phyloP scores from a whole-genome alignment of 2,888 invertebrate genomes.

The Escarpia spicata region DNA sequence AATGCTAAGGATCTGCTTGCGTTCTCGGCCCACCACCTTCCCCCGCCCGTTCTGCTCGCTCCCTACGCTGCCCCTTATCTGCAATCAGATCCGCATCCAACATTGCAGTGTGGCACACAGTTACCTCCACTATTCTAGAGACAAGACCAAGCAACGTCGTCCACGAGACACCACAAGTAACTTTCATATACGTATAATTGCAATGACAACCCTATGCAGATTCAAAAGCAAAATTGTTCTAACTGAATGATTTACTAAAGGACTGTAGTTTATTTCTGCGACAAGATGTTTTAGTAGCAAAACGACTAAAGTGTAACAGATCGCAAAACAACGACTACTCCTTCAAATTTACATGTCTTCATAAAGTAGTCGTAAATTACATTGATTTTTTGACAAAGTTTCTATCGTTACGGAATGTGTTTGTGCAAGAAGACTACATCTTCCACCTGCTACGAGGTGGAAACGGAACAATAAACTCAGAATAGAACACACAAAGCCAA shows the following conservation, averaged over 20 bases:
- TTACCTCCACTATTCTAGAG: not conserved
- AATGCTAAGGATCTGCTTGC: constrained; percentile 93
- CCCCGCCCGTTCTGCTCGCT: constrained; percentile 43
- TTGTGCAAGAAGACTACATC: not conserved
- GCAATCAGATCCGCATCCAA: constrained; percentile 30
- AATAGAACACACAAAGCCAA: not conserved
- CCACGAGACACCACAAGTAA: not conserved
- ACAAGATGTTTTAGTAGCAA: not conserved
- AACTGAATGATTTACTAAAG: not conserved
- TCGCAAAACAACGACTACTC: not conserved
- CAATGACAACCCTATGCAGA: not conserved
- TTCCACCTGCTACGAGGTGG: not conserved
- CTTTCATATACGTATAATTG: not conserved
- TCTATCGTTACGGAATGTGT: not conserved
- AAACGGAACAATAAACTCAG: not conserved
- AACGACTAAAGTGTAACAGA: not conserved
- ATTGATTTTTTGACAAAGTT: not conserved
- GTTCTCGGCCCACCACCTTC: constrained; percentile 49
- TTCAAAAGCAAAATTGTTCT: not conserved
- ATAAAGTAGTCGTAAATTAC: not conserved
- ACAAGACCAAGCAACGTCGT: not conserved
- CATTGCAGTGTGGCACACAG: constrained; percentile 25
- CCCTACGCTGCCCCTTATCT: constrained; percentile 39
- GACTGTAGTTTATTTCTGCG: not conserved
- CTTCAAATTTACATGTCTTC: not conserved